A percentile compares a stretch with the other conserved stretches of the same genome.
Conservation (phyloP, 2,113 vertebrate species). For the Xenopus borealis region DNA sequence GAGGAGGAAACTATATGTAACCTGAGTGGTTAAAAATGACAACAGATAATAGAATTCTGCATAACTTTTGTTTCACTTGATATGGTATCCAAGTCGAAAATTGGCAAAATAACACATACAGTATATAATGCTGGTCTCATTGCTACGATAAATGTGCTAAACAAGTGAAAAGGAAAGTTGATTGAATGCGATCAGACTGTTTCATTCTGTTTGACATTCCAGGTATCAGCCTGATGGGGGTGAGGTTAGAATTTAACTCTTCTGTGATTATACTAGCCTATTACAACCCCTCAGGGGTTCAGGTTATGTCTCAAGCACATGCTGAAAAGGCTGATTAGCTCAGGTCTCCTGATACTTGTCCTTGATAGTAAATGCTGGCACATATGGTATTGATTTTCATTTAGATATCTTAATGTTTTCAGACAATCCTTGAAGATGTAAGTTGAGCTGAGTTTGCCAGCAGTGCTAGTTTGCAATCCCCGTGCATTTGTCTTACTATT, state of each 20-base stretch:
- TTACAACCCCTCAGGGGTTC: conserved; percentile 74
- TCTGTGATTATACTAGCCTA: conserved; percentile 74
- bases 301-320: conserved; percentile 62
- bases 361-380: conserved; percentile 80
- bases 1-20: too few relatives aligned
- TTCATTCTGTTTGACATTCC: conserved; percentile 48
- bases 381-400: conserved; percentile 97
- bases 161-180: conserved; percentile 57
- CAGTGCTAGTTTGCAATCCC: conserved; percentile 77
- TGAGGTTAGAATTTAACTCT: conserved; percentile 76
- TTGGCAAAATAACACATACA: conserved; percentile 1
- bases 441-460: conserved; percentile 76
- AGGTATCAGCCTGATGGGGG: conserved; percentile 53
- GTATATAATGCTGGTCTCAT: conserved; percentile 48
- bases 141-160: conserved; percentile 58
- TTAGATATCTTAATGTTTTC: conserved; percentile 98
- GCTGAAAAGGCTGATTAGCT: conserved; percentile 76
- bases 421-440: conserved; percentile 82
- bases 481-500: conserved; percentile 86
- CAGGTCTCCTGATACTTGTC: conserved; percentile 76
- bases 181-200: conserved; percentile 56
- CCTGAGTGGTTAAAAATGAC: too few relatives aligned
- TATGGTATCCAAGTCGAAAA: not conserved
- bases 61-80: too few relatives aligned
- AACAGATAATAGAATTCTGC: too few relatives aligned